Conservation (phyloP, 2,113 vertebrate genomes). For the Corydoras maculifer region DNA sequence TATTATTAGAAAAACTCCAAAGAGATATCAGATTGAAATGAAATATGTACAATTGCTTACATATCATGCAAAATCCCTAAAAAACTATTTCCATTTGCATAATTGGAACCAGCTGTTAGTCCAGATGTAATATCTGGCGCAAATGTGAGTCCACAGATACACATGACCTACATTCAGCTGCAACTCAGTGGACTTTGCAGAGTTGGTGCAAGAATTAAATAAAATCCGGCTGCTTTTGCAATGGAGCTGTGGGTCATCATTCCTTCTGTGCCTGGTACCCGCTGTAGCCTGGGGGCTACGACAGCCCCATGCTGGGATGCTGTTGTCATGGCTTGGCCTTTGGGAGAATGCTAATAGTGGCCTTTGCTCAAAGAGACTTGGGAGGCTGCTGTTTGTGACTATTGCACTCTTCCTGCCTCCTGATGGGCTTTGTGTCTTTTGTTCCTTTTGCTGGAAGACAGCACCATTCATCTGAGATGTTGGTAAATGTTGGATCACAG, state of each 20-base stretch:
- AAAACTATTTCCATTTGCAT: constrained; percentile 34
- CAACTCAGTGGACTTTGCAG: constrained; percentile 11
- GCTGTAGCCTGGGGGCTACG: neutral
- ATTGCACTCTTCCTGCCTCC: constrained; percentile 30
- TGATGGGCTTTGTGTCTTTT: constrained; percentile 23
- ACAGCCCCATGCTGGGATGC: constrained; percentile 30
- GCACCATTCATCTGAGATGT: neutral
- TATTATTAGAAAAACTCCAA: constrained; percentile 3
- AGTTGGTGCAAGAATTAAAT: constrained; percentile 21
- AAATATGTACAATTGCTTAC: constrained; percentile 25
- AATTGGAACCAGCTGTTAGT: constrained; percentile 39
- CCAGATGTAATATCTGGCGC: constrained; percentile 41
- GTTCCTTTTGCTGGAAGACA: neutral
- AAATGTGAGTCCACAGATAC: constrained; percentile 23
- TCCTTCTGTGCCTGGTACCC: constrained; percentile 6
- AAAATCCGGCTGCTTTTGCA: constrained; percentile 14
- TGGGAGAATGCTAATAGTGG: constrained; percentile 33
- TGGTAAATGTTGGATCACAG: neutral
- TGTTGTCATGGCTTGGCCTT: constrained; percentile 30
- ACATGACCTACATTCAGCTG: constrained; percentile 24
- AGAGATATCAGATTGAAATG: constrained; percentile 20
- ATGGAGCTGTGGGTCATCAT: neutral
- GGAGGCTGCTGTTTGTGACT: constrained; percentile 26
- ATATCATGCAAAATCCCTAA: constrained; percentile 32
- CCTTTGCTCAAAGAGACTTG: constrained; percentile 34